These are phyloP conservation scores for Aphis gossypii DNA, from an alignment of 1,140 invertebrate species.

Conservation along the genomic window DNA sequence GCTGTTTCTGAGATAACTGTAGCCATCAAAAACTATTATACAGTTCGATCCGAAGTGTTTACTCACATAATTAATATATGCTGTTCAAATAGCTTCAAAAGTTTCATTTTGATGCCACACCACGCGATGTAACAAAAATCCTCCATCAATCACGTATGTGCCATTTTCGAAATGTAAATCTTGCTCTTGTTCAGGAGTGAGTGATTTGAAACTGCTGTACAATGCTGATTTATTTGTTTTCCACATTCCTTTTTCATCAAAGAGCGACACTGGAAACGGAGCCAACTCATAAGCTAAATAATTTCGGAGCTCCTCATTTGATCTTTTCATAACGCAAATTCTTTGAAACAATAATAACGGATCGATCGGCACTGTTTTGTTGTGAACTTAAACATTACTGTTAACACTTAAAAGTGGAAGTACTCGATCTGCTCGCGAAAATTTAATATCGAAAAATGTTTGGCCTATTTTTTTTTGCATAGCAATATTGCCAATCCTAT, in stretches of 20 bases:
- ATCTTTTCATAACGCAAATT: slow-evolving; percentile 61
- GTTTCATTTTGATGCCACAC: slow-evolving; percentile 59
- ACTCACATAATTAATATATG: slow-evolving; percentile 59
- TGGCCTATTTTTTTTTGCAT: no score
- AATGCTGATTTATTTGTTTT: slow-evolving; percentile 64
- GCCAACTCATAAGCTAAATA: slow-evolving; percentile 64
- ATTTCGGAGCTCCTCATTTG: slow-evolving; percentile 62
- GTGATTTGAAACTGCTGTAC: slow-evolving; percentile 59
- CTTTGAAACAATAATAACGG: no score
- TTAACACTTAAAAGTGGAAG: no score
- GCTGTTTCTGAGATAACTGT: slow-evolving; percentile 20
- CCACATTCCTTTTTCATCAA: slow-evolving; percentile 64
- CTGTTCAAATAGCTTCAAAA: slow-evolving; percentile 50
- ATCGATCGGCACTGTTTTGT: no score
- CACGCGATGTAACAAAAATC: slow-evolving; percentile 61
- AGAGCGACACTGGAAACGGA: slow-evolving; percentile 64
- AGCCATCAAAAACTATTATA: slow-evolving; percentile 61
- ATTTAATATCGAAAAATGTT: no score
- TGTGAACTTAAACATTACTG: no score
- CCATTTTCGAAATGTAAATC: background rate
- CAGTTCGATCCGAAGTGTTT: slow-evolving; percentile 58
- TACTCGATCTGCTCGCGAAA: no score
- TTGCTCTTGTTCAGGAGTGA: no score
- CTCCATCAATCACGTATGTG: slow-evolving; percentile 60
- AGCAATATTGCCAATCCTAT: no score